These are phyloP conservation scores for Aphaenogaster ashmeadi DNA, from an alignment of 1,140 invertebrate species.

Conservation along the genomic window DNA sequence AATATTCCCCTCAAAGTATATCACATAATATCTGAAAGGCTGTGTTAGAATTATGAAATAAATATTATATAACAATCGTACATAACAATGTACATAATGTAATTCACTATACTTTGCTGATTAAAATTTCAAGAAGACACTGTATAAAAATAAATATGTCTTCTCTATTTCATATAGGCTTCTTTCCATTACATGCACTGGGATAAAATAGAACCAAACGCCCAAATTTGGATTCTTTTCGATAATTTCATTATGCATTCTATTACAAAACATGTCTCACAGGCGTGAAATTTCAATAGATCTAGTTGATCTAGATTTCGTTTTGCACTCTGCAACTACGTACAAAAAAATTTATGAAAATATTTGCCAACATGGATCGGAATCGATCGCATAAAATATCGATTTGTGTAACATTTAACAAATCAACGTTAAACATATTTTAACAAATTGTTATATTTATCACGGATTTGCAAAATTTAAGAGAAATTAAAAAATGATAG, in stretches of 20 bases:
- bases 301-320: background rate
- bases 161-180: slow-evolving; percentile 34
- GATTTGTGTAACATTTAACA: background rate
- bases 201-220: background rate
- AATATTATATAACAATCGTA: slow-evolving; percentile 32
- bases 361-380: background rate
- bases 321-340: background rate
- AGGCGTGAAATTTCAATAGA: slow-evolving; percentile 12
- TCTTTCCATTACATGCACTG: slow-evolving; percentile 3
- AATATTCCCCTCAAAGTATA: slow-evolving; percentile 31
- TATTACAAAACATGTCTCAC: slow-evolving; percentile 28
- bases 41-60: slow-evolving; percentile 56
- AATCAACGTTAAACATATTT: slow-evolving; percentile 23
- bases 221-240: background rate
- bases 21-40: slow-evolving; percentile 32
- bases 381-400: background rate
- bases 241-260: background rate
- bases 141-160: slow-evolving; percentile 59
- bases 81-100: slow-evolving; percentile 16
- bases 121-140: slow-evolving; percentile 46
- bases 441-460: slow-evolving; percentile 16
- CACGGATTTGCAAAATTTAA: background rate
- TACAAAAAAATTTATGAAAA: background rate
- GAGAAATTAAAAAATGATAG: background rate
- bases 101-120: slow-evolving; percentile 6